Evolutionary conservation across 1,140 invertebrate species (phyloP).

Genomic region (Drosophila jambulina): DNA sequence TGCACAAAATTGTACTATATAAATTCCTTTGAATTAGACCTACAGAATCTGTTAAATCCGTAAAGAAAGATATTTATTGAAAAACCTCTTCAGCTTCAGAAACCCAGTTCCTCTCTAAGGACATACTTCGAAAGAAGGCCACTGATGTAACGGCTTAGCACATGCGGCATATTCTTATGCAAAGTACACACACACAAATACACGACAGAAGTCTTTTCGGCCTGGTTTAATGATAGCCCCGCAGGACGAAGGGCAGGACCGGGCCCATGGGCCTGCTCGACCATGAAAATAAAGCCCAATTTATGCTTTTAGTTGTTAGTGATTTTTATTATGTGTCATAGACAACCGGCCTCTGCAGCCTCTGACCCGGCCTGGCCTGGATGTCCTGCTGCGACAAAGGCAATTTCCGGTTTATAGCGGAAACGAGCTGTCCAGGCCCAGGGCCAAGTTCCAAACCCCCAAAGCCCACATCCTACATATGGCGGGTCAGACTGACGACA

Average conservation of each 20-base stretch:
- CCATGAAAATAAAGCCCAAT: conserved; percentile 82
- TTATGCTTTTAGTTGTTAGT: conserved; percentile 84
- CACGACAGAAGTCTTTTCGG: conserved; percentile 65
- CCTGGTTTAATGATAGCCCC: conserved; percentile 62
- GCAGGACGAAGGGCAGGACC: conserved; percentile 14
- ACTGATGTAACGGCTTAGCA: conserved; percentile 4
- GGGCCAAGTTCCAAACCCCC: conserved; percentile 23
- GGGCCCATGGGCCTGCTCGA: conserved; percentile 53
- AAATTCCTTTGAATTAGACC: background rate
- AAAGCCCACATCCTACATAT: conserved; percentile 37
- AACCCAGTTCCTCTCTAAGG: background rate
- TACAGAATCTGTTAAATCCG: too few species aligned
- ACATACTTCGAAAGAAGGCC: background rate
- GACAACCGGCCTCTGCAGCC: conserved; percentile 43
- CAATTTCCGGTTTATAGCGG: conserved; percentile 81
- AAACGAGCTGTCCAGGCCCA: conserved; percentile 54
- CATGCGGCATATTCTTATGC: conserved; percentile 72
- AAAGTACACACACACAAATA: conserved; percentile 64
- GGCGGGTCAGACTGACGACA: conserved; percentile 45
- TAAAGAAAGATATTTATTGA: background rate
- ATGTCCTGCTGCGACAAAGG: conserved; percentile 54
- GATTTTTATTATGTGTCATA: conserved; percentile 84
- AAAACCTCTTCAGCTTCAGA: too few species aligned
- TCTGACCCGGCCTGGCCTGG: conserved; percentile 8
- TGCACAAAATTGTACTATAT: too few species aligned